These are phyloP conservation scores for Cryptocheilus praepositus DNA, from an alignment of 2,888 invertebrate genomes.

Conservation along the genomic window DNA sequence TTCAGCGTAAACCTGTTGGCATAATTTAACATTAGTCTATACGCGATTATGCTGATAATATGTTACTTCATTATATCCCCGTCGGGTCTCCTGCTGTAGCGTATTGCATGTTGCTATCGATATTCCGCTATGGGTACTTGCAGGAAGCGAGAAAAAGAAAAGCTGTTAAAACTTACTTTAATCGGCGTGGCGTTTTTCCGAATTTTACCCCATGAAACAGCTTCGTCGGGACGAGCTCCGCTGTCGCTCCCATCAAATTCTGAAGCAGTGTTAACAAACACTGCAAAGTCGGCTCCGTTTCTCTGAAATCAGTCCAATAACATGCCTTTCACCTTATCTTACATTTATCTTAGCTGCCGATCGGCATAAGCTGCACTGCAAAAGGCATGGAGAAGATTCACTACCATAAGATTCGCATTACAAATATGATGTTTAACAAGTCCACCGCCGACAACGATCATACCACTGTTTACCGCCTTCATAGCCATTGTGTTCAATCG, in stretches of 20 bases:
- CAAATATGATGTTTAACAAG: constrained; percentile 99
- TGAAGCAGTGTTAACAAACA: constrained; percentile 95
- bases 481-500: constrained; percentile 96
- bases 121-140: not conserved
- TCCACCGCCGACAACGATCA: constrained; percentile 97
- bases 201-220: constrained; percentile 99
- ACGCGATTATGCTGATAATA: no score
- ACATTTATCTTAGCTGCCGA: constrained; percentile 12
- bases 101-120: no score
- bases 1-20: constrained; percentile 91
- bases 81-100: no score
- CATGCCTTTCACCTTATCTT: constrained; percentile 28
- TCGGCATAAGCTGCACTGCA: no score
- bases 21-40: no score
- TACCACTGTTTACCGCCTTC: constrained; percentile 93
- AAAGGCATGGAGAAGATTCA: constrained; percentile 8
- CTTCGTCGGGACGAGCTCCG: constrained; percentile 98
- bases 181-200: constrained; percentile 90
- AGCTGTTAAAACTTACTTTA: constrained; percentile 78
- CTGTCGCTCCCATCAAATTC: constrained; percentile 99
- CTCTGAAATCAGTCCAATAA: constrained; percentile 77
- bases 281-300: constrained; percentile 96
- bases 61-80: no score
- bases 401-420: constrained; percentile 98
- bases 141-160: not conserved